Percentiles rank a stretch among this genome's conserved stretches.
Evolutionary conservation across 2,113 vertebrate species (phyloP).

Genomic region (Spea bombifrons): DNA sequence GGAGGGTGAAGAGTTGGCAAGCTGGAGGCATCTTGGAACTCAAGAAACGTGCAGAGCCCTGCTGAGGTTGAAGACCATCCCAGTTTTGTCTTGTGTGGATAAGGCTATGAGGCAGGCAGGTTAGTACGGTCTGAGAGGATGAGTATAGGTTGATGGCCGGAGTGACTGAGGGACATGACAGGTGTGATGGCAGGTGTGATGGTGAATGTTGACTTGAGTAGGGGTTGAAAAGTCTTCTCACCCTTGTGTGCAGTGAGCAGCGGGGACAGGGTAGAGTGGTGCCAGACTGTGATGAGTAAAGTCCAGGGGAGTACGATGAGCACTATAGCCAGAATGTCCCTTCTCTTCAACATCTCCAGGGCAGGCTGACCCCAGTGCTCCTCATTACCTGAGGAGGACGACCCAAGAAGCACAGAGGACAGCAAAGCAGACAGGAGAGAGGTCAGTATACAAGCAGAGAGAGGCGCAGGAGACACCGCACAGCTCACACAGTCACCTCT

Average conservation of each 20-base stretch:
- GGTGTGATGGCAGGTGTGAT: slow-evolving; percentile 1
- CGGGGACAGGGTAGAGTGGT: slow-evolving; percentile 93
- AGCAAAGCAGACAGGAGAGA: slow-evolving; percentile 57
- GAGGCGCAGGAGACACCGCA: slow-evolving; percentile 49
- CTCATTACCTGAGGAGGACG: slow-evolving; percentile 86
- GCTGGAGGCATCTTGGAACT: too few relatives aligned
- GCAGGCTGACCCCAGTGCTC: slow-evolving; percentile 89
- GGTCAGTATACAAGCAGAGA: slow-evolving; percentile 64
- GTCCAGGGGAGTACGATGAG: slow-evolving; percentile 99
- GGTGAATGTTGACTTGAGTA: neutral
- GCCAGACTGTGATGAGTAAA: slow-evolving; percentile 98
- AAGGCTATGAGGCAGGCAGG: neutral
- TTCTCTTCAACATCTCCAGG: slow-evolving; percentile 99
- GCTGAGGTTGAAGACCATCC: too few relatives aligned
- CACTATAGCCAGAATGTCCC: slow-evolving; percentile 96
- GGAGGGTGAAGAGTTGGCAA: too few relatives aligned
- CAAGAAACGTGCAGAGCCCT: too few relatives aligned
- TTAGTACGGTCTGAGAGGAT: neutral
- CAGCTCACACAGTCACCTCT: slow-evolving; percentile 61
- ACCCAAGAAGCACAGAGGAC: slow-evolving; percentile 59
- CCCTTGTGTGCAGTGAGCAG: slow-evolving; percentile 93
- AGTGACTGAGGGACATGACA: slow-evolving; percentile 1
- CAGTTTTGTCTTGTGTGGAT: too few relatives aligned
- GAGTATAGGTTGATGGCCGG: neutral
- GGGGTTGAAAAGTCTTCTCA: slow-evolving; percentile 63